Percentiles rank a stretch among this genome's conserved stretches.
Evolutionary conservation across 2,113 vertebrate species (phyloP).

Genomic region (Rhea americana): DNA sequence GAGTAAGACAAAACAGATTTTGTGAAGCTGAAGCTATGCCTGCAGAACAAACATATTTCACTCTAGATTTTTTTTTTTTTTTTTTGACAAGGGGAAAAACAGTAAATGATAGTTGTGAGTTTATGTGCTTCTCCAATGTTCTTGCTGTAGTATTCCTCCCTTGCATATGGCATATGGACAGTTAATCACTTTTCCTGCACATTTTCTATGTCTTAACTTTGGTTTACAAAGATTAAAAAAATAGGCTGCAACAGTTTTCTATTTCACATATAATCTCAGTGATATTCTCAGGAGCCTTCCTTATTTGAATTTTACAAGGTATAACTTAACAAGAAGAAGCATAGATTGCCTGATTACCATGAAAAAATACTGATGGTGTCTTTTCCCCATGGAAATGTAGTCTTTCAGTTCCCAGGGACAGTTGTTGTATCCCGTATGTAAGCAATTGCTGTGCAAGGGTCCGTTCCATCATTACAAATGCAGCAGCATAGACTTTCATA

Average conservation of each 20-base stretch:
- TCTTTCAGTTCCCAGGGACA: not conserved
- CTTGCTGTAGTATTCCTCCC: not conserved
- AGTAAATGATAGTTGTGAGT: not conserved
- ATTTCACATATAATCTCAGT: not conserved
- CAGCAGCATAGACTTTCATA: not conserved
- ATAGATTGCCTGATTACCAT: not conserved
- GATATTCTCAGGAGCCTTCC: not conserved
- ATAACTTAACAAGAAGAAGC: not conserved
- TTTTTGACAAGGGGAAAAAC: not conserved
- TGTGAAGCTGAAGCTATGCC: not conserved
- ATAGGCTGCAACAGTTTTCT: not conserved
- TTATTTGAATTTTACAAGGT: not conserved
- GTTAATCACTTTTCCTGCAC: not conserved
- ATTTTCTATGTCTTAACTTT: not conserved
- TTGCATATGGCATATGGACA: not conserved
- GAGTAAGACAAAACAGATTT: not conserved
- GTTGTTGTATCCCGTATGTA: accelerated
- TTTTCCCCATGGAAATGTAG: accelerated
- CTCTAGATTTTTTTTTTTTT: not conserved
- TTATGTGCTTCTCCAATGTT: not conserved
- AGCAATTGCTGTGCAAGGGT: not conserved
- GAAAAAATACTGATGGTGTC: not conserved
- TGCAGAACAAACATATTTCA: not conserved
- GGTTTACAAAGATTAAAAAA: not conserved
- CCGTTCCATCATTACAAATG: not conserved